A percentile compares a stretch with the other conserved stretches of the same genome.
These are phyloP conservation scores for Vulpes lagopus DNA, from an alignment of 2,113 vertebrate genomes.

Conservation along the genomic window DNA sequence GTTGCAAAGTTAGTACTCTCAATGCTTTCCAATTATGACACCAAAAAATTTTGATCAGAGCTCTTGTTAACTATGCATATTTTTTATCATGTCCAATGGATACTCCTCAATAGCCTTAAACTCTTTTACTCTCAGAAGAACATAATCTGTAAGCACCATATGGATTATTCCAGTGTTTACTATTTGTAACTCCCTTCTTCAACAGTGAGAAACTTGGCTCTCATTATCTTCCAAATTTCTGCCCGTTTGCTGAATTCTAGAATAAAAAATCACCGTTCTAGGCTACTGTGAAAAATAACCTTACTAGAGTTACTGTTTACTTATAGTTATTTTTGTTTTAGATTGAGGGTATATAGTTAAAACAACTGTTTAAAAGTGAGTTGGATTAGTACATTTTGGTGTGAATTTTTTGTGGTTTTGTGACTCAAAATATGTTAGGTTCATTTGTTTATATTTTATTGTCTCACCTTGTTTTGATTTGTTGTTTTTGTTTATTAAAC, in stretches of 20 bases:
- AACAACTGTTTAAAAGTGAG: not conserved
- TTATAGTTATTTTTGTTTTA: conserved; percentile 20
- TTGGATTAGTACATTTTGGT: not conserved
- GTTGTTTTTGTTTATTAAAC: not conserved
- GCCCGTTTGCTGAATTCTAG: not conserved
- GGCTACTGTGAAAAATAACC: not conserved
- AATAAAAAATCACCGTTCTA: not conserved
- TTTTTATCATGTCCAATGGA: not conserved
- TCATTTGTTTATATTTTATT: conserved; percentile 33
- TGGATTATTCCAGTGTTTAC: not conserved
- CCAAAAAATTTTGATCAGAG: not conserved
- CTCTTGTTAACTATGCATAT: not conserved
- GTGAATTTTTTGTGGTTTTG: conserved; percentile 22
- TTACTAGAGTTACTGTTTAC: not conserved
- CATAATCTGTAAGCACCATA: not conserved
- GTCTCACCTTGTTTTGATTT: not conserved
- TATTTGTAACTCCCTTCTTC: conserved; percentile 11
- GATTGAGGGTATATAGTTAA: not conserved
- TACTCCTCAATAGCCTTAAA: conserved; percentile 15
- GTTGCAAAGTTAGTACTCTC: not conserved
- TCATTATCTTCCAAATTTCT: not conserved
- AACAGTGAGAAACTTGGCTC: not conserved
- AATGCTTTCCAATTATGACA: conserved; percentile 9
- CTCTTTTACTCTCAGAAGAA: conserved; percentile 12
- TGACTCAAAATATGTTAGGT: conserved; percentile 9